Conservation (phyloP, 1,140 invertebrate genomes). For the Lasioglossum albipes region DNA sequence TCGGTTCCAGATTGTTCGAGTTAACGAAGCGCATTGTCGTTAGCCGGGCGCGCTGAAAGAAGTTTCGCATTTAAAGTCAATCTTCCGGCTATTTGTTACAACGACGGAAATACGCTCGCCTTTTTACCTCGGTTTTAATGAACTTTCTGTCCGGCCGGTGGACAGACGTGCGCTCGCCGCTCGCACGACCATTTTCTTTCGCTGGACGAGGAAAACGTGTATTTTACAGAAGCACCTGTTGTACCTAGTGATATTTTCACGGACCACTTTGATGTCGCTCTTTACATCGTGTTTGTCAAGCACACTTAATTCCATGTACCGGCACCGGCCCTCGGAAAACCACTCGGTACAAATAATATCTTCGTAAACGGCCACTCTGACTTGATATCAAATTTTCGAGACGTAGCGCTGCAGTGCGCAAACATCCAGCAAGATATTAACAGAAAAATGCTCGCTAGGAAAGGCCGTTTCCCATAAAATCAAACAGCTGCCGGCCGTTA, state of each 20-base stretch:
- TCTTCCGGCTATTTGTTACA: constrained; percentile 37
- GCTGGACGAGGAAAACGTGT: not conserved
- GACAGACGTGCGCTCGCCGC: not conserved
- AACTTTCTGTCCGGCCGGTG: not conserved
- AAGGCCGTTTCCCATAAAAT: constrained; percentile 7
- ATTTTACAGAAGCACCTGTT: not conserved
- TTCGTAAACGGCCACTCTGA: not conserved
- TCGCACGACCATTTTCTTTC: not conserved
- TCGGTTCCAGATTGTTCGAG: constrained; percentile 47
- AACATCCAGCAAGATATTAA: too few species aligned
- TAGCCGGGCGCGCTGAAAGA: constrained; percentile 37
- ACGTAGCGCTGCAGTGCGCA: too few species aligned
- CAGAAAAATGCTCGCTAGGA: too few species aligned
- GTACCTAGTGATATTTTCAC: not conserved
- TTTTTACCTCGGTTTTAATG: constrained; percentile 10
- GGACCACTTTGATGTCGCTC: not conserved
- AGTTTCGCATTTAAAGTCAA: constrained; percentile 28
- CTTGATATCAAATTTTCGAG: not conserved
- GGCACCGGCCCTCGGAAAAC: not conserved
- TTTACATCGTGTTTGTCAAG: not conserved
- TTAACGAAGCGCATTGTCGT: constrained; percentile 46
- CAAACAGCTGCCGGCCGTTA: constrained; percentile 2
- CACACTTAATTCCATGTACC: not conserved
- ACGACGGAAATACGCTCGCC: constrained; percentile 12
- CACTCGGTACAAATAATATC: not conserved